Evolutionary conservation across 2,888 invertebrate genomes (phyloP).

Genomic region (Lithosia quadra): DNA sequence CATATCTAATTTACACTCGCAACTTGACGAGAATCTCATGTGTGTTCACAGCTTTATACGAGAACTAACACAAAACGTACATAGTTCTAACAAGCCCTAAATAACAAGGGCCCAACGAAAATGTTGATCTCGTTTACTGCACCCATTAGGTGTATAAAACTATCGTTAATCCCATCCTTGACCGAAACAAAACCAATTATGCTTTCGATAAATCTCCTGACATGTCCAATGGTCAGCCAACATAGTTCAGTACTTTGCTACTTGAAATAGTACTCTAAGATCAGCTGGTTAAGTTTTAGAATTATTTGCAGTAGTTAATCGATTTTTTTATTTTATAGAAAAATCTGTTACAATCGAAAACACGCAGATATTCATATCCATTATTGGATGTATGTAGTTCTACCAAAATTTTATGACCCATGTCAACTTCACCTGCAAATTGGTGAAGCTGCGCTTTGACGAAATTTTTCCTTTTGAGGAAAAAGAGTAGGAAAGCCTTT

Average conservation of each 20-base stretch:
- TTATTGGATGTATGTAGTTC: too few species aligned
- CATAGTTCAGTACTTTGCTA: constrained; percentile 48
- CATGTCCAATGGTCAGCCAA: constrained; percentile 61
- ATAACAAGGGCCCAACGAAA: constrained; percentile 62
- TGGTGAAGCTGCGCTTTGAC: too few species aligned
- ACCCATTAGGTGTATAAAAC: constrained; percentile 75
- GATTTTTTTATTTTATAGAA: constrained; percentile 39
- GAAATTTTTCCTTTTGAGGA: too few species aligned
- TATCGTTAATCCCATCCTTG: constrained; percentile 75
- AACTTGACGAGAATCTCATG: constrained; percentile 44
- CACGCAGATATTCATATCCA: too few species aligned
- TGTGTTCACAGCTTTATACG: constrained; percentile 38
- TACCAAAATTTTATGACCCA: too few species aligned
- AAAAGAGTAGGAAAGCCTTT: too few species aligned
- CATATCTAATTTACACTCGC: constrained; percentile 44
- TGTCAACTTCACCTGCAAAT: too few species aligned
- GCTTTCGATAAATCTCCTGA: constrained; percentile 75
- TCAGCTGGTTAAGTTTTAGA: constrained; percentile 30
- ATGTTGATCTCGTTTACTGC: constrained; percentile 64
- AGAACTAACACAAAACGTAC: constrained; percentile 36
- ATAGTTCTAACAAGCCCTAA: constrained; percentile 34
- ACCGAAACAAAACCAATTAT: constrained; percentile 80
- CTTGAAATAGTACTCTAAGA: constrained; percentile 37
- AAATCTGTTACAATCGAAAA: too few species aligned
- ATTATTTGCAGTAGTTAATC: constrained; percentile 22